Base-by-base conservation (phyloP, 1,140 invertebrate genomes). In the Cotesia typhae region DNA sequence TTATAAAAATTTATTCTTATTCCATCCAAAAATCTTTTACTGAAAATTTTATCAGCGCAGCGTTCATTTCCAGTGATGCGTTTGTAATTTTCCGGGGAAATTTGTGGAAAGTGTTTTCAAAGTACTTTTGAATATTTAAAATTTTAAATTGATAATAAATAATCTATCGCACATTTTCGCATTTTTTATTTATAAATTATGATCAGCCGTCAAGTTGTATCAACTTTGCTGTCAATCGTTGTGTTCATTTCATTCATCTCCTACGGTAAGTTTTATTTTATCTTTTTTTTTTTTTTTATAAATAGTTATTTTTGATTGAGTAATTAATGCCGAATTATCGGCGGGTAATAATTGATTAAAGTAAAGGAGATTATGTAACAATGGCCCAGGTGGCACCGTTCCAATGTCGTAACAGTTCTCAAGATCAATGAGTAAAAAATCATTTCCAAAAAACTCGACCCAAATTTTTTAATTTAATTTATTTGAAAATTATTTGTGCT, bases 211-310 rank as follows among this genome's bases (percentile, higher is more conserved):
- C 64, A 66, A 72, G 60, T 72, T 37, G 17, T 17, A 17, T 51
- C 70, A 60, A 72, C 38, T 67, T 38, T 67, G 10, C 59, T 64
- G 14, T 10, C 67, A 66, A n/a, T 47, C 14, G 37, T 67, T 7
- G 63, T 65, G 55, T 67, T 72, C 36, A 66, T 65, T 47, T 67
- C 53, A 4, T 52, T 60, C 20, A 57, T 72, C 51, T 41, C 70
- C 36, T 67, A 66, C 47, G 70, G 70, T 72, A 60, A 72, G 70
- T 67, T 35, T 14, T 52, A 1, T 38, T 14, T 72, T 4, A 5
- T 41, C 17, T 41, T 1, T 17, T 17, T 17, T 17, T 17, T 17
- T 17, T 17, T 55, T 55, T n/a, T 17, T 57, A 38, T 14, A 63
- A 4, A 37, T 38, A 63, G 57, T 37, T 64, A 64, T 35, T 52